Percentiles rank a stretch among this genome's conserved stretches.
Conservation (phyloP, 1,140 invertebrate genomes). For the Aphelinus certus region DNA sequence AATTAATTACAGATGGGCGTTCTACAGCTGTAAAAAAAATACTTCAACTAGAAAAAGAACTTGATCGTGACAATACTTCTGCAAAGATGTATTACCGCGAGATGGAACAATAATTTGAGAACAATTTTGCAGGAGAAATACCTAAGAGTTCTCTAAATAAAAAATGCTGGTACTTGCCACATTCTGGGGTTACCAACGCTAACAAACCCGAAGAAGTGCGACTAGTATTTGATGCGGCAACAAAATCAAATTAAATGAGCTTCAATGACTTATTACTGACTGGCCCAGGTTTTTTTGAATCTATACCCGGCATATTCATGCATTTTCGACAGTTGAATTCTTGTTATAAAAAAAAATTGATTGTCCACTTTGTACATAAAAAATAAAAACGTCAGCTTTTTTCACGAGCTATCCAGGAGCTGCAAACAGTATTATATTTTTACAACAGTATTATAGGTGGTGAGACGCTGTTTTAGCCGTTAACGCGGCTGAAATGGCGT, state of each 20-base stretch:
- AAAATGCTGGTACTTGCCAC: not conserved
- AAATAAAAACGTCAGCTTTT: not conserved
- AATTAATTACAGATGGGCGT: not conserved
- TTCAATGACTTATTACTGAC: not conserved
- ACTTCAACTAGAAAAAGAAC: not conserved
- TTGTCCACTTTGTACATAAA: not conserved
- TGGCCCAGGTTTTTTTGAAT: not conserved
- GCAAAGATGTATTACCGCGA: not conserved
- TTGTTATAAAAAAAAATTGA: no score
- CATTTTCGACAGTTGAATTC: not conserved
- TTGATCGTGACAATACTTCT: not conserved
- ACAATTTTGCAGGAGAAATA: not conserved
- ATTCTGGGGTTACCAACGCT: not conserved
- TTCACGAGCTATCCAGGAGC: no score
- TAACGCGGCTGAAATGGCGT: no score
- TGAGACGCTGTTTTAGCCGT: no score
- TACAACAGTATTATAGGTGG: no score
- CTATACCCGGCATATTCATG: not conserved
- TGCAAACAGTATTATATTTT: not conserved
- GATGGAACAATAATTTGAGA: not conserved
- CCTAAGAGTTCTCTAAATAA: not conserved
- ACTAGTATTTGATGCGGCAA: slow-evolving; percentile 1
- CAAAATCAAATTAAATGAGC: not conserved
- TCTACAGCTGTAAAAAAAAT: not conserved
- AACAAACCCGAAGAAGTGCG: slow-evolving; percentile 1